These are phyloP conservation scores for Megalops atlanticus DNA, from an alignment of 2,113 vertebrate species.

Conservation along the genomic window DNA sequence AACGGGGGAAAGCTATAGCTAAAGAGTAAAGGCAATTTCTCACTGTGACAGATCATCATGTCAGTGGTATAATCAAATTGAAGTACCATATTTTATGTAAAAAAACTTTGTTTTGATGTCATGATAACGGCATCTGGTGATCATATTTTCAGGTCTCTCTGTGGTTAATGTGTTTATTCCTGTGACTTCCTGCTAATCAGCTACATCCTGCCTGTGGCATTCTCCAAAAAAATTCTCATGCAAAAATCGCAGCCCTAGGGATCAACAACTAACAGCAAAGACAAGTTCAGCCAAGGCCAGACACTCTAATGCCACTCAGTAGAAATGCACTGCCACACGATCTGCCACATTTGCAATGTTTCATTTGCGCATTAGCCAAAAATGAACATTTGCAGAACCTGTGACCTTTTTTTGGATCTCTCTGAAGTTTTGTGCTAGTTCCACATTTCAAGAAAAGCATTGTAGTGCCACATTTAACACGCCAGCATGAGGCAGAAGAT, in stretches of 20 bases:
- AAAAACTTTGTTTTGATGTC: neutral
- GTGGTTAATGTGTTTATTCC: neutral
- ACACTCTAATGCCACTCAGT: neutral
- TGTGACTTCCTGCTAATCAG: neutral
- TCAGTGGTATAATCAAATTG: neutral
- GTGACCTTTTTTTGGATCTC: no score
- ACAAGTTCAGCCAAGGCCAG: neutral
- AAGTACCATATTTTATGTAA: neutral
- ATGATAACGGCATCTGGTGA: no score
- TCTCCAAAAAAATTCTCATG: neutral
- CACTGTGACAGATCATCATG: neutral
- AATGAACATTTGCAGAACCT: no score
- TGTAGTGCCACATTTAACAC: neutral
- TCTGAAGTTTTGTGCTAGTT: no score
- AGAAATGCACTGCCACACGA: neutral
- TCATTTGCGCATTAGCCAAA: no score
- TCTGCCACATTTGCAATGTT: no score
- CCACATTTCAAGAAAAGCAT: neutral
- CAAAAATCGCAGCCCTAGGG: no score
- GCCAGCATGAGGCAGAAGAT: neutral
- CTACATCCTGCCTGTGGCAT: neutral
- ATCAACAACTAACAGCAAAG: neutral
- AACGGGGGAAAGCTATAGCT: neutral
- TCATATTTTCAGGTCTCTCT: neutral
- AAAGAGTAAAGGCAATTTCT: neutral